Conservation (phyloP, 2,797 vertebrate species). For the Muraenolepis orangiensis region DNA sequence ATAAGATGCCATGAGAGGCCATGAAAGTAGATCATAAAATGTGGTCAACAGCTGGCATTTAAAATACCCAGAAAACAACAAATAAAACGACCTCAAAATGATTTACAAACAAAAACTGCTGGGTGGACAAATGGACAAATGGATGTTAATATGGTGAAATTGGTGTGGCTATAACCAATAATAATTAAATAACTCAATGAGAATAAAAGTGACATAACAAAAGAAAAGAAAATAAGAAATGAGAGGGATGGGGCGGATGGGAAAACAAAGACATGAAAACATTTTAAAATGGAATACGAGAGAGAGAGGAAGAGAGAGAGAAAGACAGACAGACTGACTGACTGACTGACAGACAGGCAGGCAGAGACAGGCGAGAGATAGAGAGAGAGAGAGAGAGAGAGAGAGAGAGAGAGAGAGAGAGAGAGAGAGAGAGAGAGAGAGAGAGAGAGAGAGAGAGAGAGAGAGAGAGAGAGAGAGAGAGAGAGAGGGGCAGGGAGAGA, state of each 20-base stretch:
- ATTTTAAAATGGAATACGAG: background rate
- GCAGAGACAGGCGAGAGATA: background rate
- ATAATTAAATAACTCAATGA: background rate
- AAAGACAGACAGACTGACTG: constrained; percentile 12
- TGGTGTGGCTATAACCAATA: constrained; percentile 2
- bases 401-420: constrained; percentile 13
- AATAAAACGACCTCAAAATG: background rate
- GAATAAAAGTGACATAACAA: background rate
- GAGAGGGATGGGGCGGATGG: constrained; percentile 6
- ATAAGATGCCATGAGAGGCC: background rate
- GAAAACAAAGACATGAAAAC: constrained; percentile 32
- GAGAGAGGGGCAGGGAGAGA: constrained; percentile 4
- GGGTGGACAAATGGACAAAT: background rate
- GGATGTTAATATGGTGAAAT: constrained; percentile 1
- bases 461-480: constrained; percentile 1
- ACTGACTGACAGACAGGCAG: background rate
- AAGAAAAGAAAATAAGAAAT: background rate
- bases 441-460: constrained; percentile 18
- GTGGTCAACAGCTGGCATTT: constrained; percentile 23
- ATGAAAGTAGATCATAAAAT: background rate
- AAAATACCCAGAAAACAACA: constrained; percentile 1
- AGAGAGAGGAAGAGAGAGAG: constrained; percentile 16
- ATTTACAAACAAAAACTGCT: background rate
- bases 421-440: background rate
- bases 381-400: background rate